Evolutionary conservation across 2,797 vertebrate genomes (phyloP), one percentile per base, ranked within the genome.

Genomic region (Fratercula arctica): DNA sequence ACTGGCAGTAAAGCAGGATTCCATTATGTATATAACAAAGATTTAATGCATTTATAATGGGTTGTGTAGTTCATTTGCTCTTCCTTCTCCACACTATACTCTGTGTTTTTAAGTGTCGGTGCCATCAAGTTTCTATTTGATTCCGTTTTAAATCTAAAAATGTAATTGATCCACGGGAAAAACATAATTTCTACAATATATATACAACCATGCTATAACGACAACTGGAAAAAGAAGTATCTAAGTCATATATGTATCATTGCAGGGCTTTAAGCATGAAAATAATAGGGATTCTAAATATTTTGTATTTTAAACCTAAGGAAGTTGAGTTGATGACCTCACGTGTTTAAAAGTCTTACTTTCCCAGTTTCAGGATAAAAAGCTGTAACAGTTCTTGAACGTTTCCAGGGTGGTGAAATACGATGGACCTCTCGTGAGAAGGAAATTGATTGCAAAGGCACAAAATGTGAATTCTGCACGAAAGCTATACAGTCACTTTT

Each of bases 11-110:
- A 97, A 97, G 95, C 98, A 98, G 96, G 97, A 98, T 97, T 98
- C 97, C 97, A 98, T 97, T 98, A 97, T 98, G 98, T 98, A 98
- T 98, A 98, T 97, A 97, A 96, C 97, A 95, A 96, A 97, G 96
- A 93, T 96, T 94, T 97, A 97, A 97, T 97, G 96, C 98, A 97
- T 98, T 98, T 97, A 97, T 97, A 97, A 96, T 98, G 97, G 97
- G 96, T 97, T 97, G 97, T 98, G 97, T 98, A 97, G 94, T 97
- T 96, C 83, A 95, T 97, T 97, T 97, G 96, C 97, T 97, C 97
- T 98, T 97, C 95, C 95, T 97, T 97, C 94, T 97, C 89, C 96
- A 94, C 95, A 86, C 95, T 98, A 87, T 97, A 95, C 95, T 97
- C 56, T 93, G 94, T 83, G 67, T 97, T 97, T 94, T 94, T 91